Conservation (phyloP, 2,797 vertebrate genomes). For the Sebastes iracundus region DNA sequence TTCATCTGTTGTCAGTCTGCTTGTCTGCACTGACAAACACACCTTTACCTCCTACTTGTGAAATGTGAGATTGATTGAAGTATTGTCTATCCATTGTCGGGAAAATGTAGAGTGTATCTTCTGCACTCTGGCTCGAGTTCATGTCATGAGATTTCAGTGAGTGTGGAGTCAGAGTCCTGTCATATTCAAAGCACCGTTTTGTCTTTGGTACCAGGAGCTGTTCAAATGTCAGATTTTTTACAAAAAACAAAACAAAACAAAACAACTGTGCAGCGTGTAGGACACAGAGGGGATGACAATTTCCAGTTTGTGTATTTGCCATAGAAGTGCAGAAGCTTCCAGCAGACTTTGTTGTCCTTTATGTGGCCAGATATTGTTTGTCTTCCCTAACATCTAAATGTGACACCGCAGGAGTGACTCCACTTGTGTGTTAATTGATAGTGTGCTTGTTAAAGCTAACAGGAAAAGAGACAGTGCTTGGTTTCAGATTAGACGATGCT, state of each 20-base stretch:
- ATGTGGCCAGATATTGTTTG: background rate
- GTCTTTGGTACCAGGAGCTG: background rate
- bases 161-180: background rate
- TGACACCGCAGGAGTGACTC: background rate
- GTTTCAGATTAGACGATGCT: constrained; percentile 11
- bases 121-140: background rate
- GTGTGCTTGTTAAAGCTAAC: constrained; percentile 18
- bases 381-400: background rate
- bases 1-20: background rate
- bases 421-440: constrained; percentile 20
- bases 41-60: background rate
- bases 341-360: background rate
- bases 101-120: background rate
- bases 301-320: background rate
- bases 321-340: background rate
- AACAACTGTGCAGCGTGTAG: background rate
- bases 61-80: background rate
- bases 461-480: constrained; percentile 7
- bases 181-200: background rate
- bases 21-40: background rate
- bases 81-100: background rate
- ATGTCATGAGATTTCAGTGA: background rate
- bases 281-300: background rate
- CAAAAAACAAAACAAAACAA: background rate
- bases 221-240: background rate